Conservation (phyloP, 2,113 vertebrate species). For the Epinephelus lanceolatus region DNA sequence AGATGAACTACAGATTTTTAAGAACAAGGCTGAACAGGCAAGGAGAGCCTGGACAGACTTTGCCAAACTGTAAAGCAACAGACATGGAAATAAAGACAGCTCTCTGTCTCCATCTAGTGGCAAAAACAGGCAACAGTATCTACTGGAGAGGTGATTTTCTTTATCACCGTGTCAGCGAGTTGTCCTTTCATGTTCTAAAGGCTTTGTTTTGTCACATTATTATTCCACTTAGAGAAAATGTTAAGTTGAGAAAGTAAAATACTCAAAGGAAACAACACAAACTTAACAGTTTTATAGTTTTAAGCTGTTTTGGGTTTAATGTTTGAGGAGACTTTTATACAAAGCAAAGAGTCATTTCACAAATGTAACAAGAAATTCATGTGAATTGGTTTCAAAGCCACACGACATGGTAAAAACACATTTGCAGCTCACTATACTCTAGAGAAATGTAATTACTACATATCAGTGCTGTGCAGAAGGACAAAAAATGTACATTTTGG, state of each 20-base stretch:
- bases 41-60: neutral
- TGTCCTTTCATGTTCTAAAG: neutral
- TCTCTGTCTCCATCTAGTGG: slow-evolving; percentile 70
- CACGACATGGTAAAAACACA: neutral
- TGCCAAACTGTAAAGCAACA: neutral
- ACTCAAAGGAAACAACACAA: slow-evolving; percentile 11
- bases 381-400: neutral
- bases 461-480: slow-evolving; percentile 39
- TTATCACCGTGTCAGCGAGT: too few relatives aligned
- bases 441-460: slow-evolving; percentile 3
- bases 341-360: neutral
- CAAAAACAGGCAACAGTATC: neutral
- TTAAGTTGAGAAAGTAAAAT: neutral
- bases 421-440: neutral
- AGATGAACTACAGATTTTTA: neutral
- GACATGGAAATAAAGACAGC: neutral
- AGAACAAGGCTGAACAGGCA: neutral
- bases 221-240: neutral
- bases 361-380: slow-evolving; percentile 23
- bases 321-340: neutral
- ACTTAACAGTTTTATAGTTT: neutral
- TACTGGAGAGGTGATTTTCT: neutral
- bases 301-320: neutral
- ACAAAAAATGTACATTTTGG: slow-evolving; percentile 21
- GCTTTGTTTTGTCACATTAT: neutral